A percentile compares a stretch with the other conserved stretches of the same genome.
Evolutionary conservation across 2,113 vertebrate genomes (phyloP).

Genomic region (Mustela nigripes): DNA sequence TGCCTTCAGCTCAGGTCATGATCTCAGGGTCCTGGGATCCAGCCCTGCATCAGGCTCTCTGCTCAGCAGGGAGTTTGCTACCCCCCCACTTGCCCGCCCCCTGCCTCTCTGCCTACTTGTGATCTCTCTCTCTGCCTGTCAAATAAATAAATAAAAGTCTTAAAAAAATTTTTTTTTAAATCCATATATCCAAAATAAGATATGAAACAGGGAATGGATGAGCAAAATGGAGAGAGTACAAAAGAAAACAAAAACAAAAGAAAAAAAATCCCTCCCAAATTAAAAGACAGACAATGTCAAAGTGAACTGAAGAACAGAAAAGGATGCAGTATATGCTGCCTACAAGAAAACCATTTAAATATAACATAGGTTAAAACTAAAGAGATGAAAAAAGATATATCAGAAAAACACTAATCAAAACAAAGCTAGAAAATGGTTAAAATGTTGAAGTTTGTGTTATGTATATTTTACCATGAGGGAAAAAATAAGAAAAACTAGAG

Average conservation of each 20-base stretch:
- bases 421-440: neutral
- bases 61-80: no score
- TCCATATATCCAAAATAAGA: neutral
- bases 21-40: no score
- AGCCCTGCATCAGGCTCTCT: no score
- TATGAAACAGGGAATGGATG: neutral
- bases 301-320: neutral
- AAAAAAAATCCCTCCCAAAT: neutral
- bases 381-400: neutral
- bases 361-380: neutral
- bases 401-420: neutral
- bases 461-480: neutral
- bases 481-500: neutral
- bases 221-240: neutral
- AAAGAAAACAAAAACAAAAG: neutral
- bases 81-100: no score
- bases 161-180: no score
- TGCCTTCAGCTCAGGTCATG: no score
- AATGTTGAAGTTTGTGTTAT: neutral
- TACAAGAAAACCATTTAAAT: neutral
- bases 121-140: no score
- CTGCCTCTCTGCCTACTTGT: no score
- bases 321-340: neutral
- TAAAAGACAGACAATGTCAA: neutral
- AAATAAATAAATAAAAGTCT: no score